A percentile compares a stretch with the other conserved stretches of the same genome.
These are phyloP conservation scores for Stictocephala bisonia DNA, from an alignment of 2,888 invertebrate genomes.

Conservation along the genomic window DNA sequence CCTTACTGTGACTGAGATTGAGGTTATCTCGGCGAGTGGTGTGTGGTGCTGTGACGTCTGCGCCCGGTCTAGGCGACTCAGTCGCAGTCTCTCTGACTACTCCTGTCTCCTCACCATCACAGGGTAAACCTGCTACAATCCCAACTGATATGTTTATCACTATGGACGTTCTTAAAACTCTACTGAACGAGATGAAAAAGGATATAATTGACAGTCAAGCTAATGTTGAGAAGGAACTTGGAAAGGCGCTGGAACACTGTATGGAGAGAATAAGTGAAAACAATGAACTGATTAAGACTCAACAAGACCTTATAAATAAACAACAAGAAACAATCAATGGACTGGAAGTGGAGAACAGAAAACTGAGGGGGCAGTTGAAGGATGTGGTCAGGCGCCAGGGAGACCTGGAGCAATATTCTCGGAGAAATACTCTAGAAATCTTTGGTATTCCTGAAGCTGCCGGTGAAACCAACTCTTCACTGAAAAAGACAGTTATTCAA, in stretches of 20 bases:
- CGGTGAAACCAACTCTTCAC: neutral
- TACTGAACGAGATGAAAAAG: constrained; percentile 1
- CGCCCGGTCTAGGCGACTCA: too few species aligned
- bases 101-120: too few species aligned
- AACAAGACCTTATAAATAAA: constrained; percentile 21
- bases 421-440: constrained; percentile 22
- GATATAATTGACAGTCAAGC: constrained; percentile 13
- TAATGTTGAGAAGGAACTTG: constrained; percentile 11
- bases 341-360: neutral
- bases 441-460: constrained; percentile 8
- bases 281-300: neutral
- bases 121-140: too few species aligned
- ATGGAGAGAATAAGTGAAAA: constrained; percentile 15
- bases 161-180: neutral
- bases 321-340: neutral
- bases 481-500: constrained; percentile 11
- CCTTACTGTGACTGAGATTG: too few species aligned
- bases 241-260: neutral
- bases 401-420: constrained; percentile 19
- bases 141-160: constrained; percentile 5
- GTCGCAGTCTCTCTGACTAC: too few species aligned
- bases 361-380: neutral
- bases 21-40: too few species aligned
- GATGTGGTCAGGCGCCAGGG: neutral
- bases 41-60: too few species aligned